These are phyloP conservation scores for Chelmon rostratus DNA, from an alignment of 2,797 vertebrate genomes.

Conservation along the genomic window DNA sequence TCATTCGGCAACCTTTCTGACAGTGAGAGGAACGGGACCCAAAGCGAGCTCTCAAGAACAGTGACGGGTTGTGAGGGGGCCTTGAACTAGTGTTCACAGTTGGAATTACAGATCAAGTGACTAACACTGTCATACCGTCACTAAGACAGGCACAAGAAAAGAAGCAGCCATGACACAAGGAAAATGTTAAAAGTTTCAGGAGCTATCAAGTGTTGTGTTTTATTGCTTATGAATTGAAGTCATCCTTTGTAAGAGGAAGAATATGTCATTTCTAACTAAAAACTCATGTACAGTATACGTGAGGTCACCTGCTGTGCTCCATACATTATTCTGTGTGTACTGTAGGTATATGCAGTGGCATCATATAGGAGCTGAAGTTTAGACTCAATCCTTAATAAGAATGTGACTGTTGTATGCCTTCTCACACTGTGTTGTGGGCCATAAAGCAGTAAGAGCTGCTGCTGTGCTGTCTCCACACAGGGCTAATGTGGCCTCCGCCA, in stretches of 20 bases:
- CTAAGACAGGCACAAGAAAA: too few species aligned
- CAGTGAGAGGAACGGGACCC: too few species aligned
- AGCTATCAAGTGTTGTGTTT: too few species aligned
- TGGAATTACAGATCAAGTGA: too few species aligned
- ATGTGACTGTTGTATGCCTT: neutral
- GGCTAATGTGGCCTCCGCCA: slow-evolving; percentile 8
- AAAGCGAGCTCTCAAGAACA: too few species aligned
- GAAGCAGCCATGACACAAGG: too few species aligned
- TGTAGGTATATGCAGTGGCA: neutral
- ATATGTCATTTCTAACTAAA: neutral
- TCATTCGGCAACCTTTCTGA: too few species aligned
- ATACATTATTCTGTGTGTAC: neutral
- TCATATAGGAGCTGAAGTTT: neutral
- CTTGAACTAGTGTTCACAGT: too few species aligned
- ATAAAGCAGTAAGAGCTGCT: slow-evolving; percentile 26
- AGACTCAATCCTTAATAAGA: neutral
- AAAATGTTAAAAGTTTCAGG: too few species aligned
- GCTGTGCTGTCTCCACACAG: neutral
- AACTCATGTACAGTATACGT: neutral
- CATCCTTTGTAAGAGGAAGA: neutral
- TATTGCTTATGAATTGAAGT: too few species aligned
- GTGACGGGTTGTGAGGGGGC: too few species aligned
- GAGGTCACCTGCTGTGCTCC: neutral
- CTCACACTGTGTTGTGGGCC: neutral
- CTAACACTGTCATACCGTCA: too few species aligned